Percentiles rank a stretch among this genome's conserved stretches.
Evolutionary conservation across 2,797 vertebrate genomes (phyloP).

Genomic region (Emys orbicularis): DNA sequence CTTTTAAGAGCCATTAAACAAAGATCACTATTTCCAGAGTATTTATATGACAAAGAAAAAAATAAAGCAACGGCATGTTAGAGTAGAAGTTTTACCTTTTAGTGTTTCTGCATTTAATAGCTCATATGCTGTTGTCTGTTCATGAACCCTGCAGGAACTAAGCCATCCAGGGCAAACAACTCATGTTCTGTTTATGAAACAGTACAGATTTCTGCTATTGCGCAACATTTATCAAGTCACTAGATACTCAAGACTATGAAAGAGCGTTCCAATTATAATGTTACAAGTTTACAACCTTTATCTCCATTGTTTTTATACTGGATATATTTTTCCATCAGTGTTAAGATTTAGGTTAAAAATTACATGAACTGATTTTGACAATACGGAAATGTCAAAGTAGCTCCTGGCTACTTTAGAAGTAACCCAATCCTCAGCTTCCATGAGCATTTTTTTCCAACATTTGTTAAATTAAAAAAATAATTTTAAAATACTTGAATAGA

Average conservation of each 20-base stretch:
- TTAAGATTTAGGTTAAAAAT: not conserved
- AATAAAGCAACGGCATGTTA: not conserved
- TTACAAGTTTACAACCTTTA: not conserved
- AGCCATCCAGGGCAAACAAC: not conserved
- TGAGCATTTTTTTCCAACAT: not conserved
- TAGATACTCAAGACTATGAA: not conserved
- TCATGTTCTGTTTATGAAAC: not conserved
- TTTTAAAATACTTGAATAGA: not conserved
- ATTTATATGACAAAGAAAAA: not conserved
- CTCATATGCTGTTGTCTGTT: not conserved
- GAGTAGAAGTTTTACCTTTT: not conserved
- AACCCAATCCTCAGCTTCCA: not conserved
- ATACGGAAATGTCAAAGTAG: not conserved
- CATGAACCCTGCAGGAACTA: not conserved
- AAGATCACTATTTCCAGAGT: not conserved
- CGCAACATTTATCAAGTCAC: not conserved
- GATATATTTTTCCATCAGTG: not conserved
- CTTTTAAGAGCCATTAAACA: not conserved
- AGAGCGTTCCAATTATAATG: not conserved
- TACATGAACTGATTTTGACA: not conserved
- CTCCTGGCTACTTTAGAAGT: not conserved
- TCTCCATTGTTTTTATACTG: not conserved
- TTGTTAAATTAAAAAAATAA: not conserved
- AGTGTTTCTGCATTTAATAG: not conserved
- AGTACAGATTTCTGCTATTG: not conserved